These are phyloP conservation scores for Raja brachyura DNA, from an alignment of 2,113 vertebrate species.

Conservation along the genomic window DNA sequence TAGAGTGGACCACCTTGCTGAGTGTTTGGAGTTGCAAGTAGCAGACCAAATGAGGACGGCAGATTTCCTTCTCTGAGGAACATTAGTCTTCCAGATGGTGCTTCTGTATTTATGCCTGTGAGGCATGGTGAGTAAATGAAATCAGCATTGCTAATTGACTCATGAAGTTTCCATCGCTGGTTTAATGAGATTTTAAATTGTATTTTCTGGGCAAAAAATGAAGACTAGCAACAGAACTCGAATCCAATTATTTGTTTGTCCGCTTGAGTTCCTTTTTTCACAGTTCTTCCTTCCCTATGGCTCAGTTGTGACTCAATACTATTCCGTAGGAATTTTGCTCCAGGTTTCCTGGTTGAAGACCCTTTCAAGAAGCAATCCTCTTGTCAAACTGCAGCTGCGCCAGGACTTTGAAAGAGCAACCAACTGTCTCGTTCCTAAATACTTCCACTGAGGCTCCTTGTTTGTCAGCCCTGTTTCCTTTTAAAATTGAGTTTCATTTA, in stretches of 20 bases:
- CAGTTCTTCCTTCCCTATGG: too few relatives aligned
- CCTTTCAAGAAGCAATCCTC: too few relatives aligned
- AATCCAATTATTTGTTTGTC: background rate
- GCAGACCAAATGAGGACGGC: background rate
- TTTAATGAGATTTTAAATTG: conserved; percentile 10
- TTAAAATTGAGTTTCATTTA: too few relatives aligned
- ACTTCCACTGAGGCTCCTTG: too few relatives aligned
- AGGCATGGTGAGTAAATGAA: background rate
- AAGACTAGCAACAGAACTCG: background rate
- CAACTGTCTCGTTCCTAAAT: too few relatives aligned
- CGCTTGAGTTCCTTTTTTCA: background rate
- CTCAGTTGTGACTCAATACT: too few relatives aligned
- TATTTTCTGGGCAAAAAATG: background rate
- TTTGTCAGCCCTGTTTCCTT: too few relatives aligned
- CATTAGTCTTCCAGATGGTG: background rate
- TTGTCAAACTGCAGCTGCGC: too few relatives aligned
- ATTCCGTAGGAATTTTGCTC: too few relatives aligned
- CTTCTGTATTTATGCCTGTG: background rate
- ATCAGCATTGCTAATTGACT: background rate
- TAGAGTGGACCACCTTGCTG: background rate
- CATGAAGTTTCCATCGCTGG: background rate
- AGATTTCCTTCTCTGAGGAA: background rate
- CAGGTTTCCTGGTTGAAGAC: too few relatives aligned
- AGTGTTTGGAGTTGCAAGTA: background rate
- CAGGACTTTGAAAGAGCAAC: too few relatives aligned